phyloP scores from a whole-genome alignment of 2,888 invertebrate species.

The Plemyria rubiginata region DNA sequence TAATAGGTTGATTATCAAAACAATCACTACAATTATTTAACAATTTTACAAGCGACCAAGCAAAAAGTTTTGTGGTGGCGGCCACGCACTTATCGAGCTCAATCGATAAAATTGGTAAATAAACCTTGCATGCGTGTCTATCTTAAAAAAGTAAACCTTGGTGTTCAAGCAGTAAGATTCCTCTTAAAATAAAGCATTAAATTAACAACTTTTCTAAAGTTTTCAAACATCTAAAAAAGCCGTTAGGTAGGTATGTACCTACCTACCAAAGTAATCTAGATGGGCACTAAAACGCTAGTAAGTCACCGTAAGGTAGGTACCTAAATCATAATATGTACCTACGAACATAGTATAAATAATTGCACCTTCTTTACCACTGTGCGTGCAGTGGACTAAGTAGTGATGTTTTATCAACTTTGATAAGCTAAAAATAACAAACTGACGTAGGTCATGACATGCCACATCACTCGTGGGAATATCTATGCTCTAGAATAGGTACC shows the following conservation, averaged over 20 bases:
- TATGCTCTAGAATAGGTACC: conserved; percentile 28
- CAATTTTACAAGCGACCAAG: conserved; percentile 50
- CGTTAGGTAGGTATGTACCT: no score
- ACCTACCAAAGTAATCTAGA: no score
- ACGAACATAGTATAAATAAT: conserved; percentile 17
- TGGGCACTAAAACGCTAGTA: background rate
- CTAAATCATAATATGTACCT: no score
- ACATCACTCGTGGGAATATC: conserved; percentile 57
- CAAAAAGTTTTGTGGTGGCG: conserved; percentile 76
- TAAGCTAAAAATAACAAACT: conserved; percentile 72
- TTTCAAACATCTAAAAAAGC: no score
- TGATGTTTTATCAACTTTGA: conserved; percentile 68
- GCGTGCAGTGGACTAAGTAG: conserved; percentile 43
- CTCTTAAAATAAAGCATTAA: no score
- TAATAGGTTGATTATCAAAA: background rate
- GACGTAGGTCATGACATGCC: conserved; percentile 55
- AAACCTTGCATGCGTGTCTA: conserved; percentile 22
- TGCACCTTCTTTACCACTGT: conserved; percentile 54
- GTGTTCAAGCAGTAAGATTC: no score
- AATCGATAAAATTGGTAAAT: conserved; percentile 59
- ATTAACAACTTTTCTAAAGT: no score
- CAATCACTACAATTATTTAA: conserved; percentile 32
- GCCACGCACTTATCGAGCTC: conserved; percentile 65
- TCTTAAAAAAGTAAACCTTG: no score
- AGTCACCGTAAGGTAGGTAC: background rate